Base-by-base conservation (phyloP, 2,888 invertebrate genomes). In the Philereme transversata region DNA sequence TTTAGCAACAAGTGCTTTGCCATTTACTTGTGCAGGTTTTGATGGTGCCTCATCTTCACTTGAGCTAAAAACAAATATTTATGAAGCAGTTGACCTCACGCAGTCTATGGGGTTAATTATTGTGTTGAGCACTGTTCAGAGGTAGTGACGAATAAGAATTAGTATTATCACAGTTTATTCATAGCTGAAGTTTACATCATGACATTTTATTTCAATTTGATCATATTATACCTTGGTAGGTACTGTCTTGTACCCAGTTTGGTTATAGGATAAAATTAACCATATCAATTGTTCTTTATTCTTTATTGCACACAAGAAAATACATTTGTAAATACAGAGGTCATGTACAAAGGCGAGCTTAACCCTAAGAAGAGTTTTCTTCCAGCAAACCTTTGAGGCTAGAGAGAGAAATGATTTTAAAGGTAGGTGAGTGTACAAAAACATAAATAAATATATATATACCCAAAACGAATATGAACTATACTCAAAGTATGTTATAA, bases 81-180 rank as follows among this genome's bases (percentile, higher is more conserved):
- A 43, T 35, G 4, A 58, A 36, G 1, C 10, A 59, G 5, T 59
- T 50, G 7, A 40, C 5, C 7, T 33, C 5, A 7, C 22, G n/a
- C n/a, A 41, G 22, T 22, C 22, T 22, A 34, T 34, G n/a, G 7
- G 0, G 5, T 8, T 4, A 48, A 43, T 43, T 0, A 9, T 35
- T 9, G 5, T 5, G 33, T 35, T 9, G n/a, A 41, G 22, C 45
- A 57, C 43, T 63, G 34, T 55, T 79, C 79, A 90, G 90, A 88
- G 90, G 90, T 89, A 90, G 90, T 89, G 90, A 90, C 89, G 87
- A 89, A 84, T 71, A 51, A 60, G 33, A 48, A 55, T 54, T 60
- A 5, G 33, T 72, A 61, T 61, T 67, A 75, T 76, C 74, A 76
- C 51, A 65, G 48, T 38, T 56, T 33, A 6, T 47, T 70, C 69